Evolutionary conservation across 2,888 invertebrate genomes (phyloP), one percentile per base, ranked within the genome.

Genomic region (Rhodophaea formosa): DNA sequence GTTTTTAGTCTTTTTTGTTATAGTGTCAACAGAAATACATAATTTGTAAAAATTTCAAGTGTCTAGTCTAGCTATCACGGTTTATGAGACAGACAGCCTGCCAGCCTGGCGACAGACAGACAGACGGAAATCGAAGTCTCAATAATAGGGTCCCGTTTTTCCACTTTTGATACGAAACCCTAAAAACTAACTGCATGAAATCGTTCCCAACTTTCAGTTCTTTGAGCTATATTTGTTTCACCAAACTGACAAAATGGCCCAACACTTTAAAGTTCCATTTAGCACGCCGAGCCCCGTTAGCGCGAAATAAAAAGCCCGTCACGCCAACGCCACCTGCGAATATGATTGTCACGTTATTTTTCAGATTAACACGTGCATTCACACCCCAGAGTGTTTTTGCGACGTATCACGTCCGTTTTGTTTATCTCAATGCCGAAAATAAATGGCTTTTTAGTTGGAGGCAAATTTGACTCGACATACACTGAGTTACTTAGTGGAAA

Each of bases 361-460:
- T 60, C 30, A 59, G 59, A 61, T 66, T 60, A 58, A 61, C 59
- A 59, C 51, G 55, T 61, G 66, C 59, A 64, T 63, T 62, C 60
- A 57, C 47, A 57, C 45, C 43, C 59, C 54, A 51, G 54, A 17
- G 53, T 53, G 51, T 64, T 63, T 67, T 62, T 58, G 56, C 53
- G 57, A 59, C 52, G 49, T 58, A 60, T 62, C 63, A 59, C 60
- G 64, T 59, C 59, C 60, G 61, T 53, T 59, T 56, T 66, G 68
- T 72, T 73, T 71, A 75, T 75, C 66, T 67, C 64, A 64, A 66
- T 61, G 55, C 58, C 57, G 61, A 59, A 69, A 75, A 75, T 76
- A 74, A 77, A 77, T 72, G 69, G 68, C 69, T 72, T 75, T 76
- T 77, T 74, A 77, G 76, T 75, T 70, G 67, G 69, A 72, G 66